Percentiles rank a stretch among this genome's conserved stretches.
Evolutionary conservation across 2,113 vertebrate species (phyloP).

Genomic region (Rhipidura dahli): DNA sequence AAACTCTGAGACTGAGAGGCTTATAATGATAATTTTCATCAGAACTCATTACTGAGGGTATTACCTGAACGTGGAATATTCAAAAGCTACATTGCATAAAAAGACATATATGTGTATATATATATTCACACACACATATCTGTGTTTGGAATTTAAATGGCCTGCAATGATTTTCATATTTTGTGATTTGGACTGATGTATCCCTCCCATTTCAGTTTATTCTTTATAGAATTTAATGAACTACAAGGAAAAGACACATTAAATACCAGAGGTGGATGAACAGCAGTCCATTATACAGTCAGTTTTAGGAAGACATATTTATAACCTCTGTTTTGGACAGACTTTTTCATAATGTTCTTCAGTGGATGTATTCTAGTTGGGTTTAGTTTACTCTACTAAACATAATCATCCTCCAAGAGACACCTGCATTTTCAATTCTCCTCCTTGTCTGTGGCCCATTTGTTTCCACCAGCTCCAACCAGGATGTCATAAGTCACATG

Average conservation of each 20-base stretch:
- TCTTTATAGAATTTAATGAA: background rate
- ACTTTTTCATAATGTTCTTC: background rate
- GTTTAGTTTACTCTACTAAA: background rate
- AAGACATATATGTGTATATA: background rate
- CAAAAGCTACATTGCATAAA: background rate
- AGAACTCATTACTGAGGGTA: background rate
- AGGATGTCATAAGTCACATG: conserved; percentile 48
- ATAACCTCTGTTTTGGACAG: background rate
- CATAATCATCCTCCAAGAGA: background rate
- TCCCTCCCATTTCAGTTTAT: conserved; percentile 11
- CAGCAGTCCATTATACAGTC: background rate
- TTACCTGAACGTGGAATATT: background rate
- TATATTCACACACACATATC: background rate
- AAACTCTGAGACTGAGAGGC: background rate
- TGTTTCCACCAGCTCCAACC: conserved; percentile 37
- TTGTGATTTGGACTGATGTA: background rate
- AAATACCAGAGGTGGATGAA: background rate
- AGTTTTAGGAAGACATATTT: conserved; percentile 1
- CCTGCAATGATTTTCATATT: background rate
- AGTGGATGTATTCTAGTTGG: background rate
- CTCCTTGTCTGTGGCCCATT: conserved; percentile 31
- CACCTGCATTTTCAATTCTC: conserved; percentile 12
- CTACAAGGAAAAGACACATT: background rate
- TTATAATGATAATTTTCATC: background rate
- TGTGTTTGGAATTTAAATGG: background rate